A percentile compares a stretch with the other conserved stretches of the same genome.
Evolutionary conservation across 2,888 invertebrate genomes (phyloP).

Genomic region (Tribolium freemani): DNA sequence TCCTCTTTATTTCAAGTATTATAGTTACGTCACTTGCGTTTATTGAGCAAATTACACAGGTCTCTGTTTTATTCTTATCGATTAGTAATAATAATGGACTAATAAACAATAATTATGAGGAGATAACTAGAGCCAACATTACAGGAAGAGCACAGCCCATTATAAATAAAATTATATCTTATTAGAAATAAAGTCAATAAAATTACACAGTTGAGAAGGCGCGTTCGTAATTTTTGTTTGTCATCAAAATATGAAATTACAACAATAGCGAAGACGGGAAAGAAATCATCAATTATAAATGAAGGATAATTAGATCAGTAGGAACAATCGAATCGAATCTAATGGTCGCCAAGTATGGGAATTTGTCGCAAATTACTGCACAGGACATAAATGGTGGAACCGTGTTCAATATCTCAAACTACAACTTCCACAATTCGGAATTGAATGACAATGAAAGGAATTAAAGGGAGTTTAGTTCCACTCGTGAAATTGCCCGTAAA

Average conservation of each 20-base stretch:
- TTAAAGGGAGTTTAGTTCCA: not conserved
- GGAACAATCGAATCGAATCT: conserved; percentile 1
- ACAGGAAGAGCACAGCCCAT: conserved; percentile 7
- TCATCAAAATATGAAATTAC: not conserved
- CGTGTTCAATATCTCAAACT: conserved; percentile 5
- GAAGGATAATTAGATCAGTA: conserved; percentile 5
- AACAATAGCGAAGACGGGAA: not conserved
- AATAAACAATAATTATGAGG: not conserved
- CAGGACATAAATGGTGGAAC: not conserved
- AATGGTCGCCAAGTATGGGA: not conserved
- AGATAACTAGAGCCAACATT: not conserved
- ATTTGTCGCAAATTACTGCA: not conserved
- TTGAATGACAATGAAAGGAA: conserved; percentile 1
- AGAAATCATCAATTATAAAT: not conserved
- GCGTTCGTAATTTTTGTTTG: conserved; percentile 14
- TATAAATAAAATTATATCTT: conserved; percentile 12
- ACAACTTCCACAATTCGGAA: conserved; percentile 1
- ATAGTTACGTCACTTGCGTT: not conserved
- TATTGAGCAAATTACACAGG: not conserved
- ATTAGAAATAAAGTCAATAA: conserved; percentile 8
- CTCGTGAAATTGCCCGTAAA: conserved; percentile 16
- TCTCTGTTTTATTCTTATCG: not conserved
- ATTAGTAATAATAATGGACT: not conserved
- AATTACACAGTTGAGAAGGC: conserved; percentile 6
- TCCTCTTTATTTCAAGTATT: too few species aligned